These are phyloP conservation scores for Galeopterus variegatus DNA, from an alignment of 2,113 vertebrate species.

Conservation along the genomic window DNA sequence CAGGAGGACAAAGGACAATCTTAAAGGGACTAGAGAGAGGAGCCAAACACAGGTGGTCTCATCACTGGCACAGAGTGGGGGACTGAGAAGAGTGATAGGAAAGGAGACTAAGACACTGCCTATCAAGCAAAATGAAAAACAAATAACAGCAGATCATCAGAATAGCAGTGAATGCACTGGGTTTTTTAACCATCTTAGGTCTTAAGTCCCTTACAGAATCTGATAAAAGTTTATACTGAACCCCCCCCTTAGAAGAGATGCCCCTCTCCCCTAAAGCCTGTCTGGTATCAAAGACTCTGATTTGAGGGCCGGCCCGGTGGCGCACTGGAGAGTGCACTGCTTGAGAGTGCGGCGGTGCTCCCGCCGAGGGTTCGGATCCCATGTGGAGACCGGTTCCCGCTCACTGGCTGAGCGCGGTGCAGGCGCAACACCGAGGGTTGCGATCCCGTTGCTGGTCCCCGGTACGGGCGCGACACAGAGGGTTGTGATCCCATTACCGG, in stretches of 20 bases:
- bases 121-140: not conserved
- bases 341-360: too few species aligned
- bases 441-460: too few species aligned
- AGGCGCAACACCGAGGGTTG: too few species aligned
- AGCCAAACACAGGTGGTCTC: not conserved
- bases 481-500: too few species aligned
- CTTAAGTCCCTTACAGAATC: not conserved
- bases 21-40: not conserved
- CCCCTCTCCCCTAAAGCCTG: not conserved
- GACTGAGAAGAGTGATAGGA: not conserved
- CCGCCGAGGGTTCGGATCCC: too few species aligned
- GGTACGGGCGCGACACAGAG: too few species aligned
- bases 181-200: not conserved
- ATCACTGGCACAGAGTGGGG: not conserved
- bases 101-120: not conserved
- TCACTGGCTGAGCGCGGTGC: too few species aligned
- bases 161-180: not conserved
- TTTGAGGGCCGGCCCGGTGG: too few species aligned
- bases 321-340: too few species aligned
- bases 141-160: not conserved
- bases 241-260: not conserved
- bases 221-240: not conserved
- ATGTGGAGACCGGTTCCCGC: too few species aligned
- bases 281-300: not conserved
- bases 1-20: not conserved